Conservation (phyloP, 2,113 vertebrate species). For the Coptodon bakossiorum region DNA sequence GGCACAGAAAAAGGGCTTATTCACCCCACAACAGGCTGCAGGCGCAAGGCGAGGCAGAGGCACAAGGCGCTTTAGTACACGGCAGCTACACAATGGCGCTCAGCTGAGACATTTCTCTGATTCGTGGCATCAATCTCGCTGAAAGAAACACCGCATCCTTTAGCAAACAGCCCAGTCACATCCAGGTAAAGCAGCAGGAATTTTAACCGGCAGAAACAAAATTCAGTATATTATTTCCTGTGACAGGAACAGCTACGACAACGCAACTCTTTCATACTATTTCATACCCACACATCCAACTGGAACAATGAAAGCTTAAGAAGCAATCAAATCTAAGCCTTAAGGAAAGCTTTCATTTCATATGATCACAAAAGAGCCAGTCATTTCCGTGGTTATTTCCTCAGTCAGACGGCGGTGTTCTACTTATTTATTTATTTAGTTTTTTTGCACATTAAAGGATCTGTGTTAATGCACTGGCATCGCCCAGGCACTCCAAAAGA, state of each 20-base stretch:
- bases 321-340: constrained; percentile 38
- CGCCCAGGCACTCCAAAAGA: constrained; percentile 30
- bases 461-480: constrained; percentile 30
- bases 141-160: not conserved
- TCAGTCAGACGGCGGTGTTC: constrained; percentile 3
- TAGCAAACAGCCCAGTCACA: constrained; percentile 8
- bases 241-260: constrained; percentile 18
- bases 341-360: constrained; percentile 42
- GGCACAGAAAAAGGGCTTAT: constrained; percentile 48
- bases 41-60: not conserved
- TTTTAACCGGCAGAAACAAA: constrained; percentile 1
- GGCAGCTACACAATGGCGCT: not conserved
- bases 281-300: constrained; percentile 6
- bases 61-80: constrained; percentile 14
- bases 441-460: constrained; percentile 34
- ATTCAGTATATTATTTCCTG: not conserved
- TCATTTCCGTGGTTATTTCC: constrained; percentile 32
- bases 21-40: constrained; percentile 39
- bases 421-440: not conserved
- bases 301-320: constrained; percentile 25
- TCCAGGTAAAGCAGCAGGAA: constrained; percentile 7
- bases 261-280: constrained; percentile 19
- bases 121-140: not conserved
- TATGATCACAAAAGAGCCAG: constrained; percentile 33
- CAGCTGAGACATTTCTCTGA: constrained; percentile 6